Percentiles rank a stretch among this genome's conserved stretches.
Conservation (phyloP, 2,113 vertebrate genomes). For the Poecile atricapillus region DNA sequence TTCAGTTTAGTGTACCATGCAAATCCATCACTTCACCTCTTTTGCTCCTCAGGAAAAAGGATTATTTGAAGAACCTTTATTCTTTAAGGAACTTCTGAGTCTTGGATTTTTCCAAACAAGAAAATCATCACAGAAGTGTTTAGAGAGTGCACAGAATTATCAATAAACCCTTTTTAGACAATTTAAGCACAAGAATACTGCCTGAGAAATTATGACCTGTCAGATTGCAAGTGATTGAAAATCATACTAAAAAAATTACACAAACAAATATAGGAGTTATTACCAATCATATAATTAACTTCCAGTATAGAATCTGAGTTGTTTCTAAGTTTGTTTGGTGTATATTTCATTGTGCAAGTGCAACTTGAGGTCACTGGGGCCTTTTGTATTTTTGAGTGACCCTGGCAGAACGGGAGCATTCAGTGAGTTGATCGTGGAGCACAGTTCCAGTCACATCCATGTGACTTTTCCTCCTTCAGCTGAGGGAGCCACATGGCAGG, state of each 20-base stretch:
- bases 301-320: not conserved
- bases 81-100: not conserved
- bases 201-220: not conserved
- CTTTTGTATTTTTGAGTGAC: not conserved
- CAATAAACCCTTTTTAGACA: not conserved
- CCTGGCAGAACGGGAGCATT: not conserved
- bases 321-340: not conserved
- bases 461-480: not conserved
- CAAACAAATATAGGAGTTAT: not conserved
- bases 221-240: not conserved
- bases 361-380: not conserved
- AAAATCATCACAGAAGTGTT: not conserved
- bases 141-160: not conserved
- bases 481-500: not conserved
- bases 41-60: not conserved
- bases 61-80: not conserved
- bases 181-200: not conserved
- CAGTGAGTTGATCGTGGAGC: rapidly evolving
- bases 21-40: not conserved
- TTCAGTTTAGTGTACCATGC: constrained; percentile 3
- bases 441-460: not conserved
- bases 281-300: not conserved
- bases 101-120: not conserved
- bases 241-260: not conserved
- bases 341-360: not conserved